phyloP scores from a whole-genome alignment of 2,888 invertebrate species.

The Eupeodes latifasciatus region DNA sequence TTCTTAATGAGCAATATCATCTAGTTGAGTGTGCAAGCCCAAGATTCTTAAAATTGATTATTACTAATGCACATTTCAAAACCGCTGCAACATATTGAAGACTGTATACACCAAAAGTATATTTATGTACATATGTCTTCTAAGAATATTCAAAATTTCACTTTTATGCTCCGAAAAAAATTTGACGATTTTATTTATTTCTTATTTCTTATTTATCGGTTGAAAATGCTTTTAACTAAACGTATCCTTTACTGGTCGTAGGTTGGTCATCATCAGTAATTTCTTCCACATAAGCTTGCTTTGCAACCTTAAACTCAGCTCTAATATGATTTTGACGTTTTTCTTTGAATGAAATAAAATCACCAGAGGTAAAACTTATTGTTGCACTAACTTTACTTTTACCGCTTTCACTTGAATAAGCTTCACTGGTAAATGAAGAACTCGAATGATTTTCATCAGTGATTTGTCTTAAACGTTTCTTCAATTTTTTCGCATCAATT shows the following conservation, averaged over 20 bases:
- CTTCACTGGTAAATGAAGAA: background rate
- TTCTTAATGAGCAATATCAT: too few species aligned
- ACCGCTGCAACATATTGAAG: too few species aligned
- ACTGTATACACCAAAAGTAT: too few species aligned
- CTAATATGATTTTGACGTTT: slow-evolving; percentile 50
- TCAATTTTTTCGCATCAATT: slow-evolving; percentile 52
- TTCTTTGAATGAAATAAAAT: slow-evolving; percentile 27
- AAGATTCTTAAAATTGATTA: too few species aligned
- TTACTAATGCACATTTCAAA: too few species aligned
- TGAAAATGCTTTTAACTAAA: background rate
- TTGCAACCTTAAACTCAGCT: slow-evolving; percentile 47
- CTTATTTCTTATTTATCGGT: too few species aligned
- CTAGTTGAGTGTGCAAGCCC: too few species aligned
- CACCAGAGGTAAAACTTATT: background rate
- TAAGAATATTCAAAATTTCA: too few species aligned
- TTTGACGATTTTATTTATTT: too few species aligned
- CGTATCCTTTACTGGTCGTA: background rate
- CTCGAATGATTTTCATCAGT: background rate
- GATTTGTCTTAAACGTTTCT: background rate
- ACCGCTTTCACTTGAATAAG: background rate
- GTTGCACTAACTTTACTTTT: background rate
- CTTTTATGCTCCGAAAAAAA: too few species aligned
- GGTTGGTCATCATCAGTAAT: background rate
- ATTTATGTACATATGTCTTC: too few species aligned
- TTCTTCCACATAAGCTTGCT: slow-evolving; percentile 16